Evolutionary conservation across 2,113 vertebrate genomes (phyloP).

Genomic region (Oreochromis aureus): DNA sequence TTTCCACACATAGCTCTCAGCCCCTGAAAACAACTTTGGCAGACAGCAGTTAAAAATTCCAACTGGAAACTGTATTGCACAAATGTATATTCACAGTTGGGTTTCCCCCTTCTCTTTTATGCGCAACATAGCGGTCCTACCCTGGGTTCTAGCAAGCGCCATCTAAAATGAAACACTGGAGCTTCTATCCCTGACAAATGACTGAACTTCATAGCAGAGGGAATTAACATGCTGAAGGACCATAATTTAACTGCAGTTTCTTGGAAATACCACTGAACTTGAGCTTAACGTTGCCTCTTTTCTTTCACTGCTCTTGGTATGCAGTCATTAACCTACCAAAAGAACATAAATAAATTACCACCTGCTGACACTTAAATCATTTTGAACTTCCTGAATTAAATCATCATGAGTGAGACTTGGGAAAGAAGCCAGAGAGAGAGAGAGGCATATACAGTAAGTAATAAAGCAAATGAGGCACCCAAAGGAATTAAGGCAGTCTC

Average conservation of each 20-base stretch:
- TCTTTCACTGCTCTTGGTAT: slow-evolving; percentile 5
- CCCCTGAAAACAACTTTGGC: slow-evolving; percentile 51
- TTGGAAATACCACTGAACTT: slow-evolving; percentile 36
- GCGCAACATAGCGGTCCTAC: slow-evolving; percentile 9
- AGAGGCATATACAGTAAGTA: background rate
- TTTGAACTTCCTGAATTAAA: slow-evolving; percentile 6
- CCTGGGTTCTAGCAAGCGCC: background rate
- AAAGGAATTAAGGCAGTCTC: slow-evolving; percentile 14
- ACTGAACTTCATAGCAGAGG: slow-evolving; percentile 20
- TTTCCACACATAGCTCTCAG: slow-evolving; percentile 42
- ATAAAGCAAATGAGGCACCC: slow-evolving; percentile 30
- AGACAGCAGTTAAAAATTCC: slow-evolving; percentile 24
- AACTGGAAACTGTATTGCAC: slow-evolving; percentile 27
- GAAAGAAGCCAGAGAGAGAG: background rate
- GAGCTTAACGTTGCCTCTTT: background rate
- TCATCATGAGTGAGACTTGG: background rate
- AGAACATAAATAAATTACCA: slow-evolving; percentile 59
- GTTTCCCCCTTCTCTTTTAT: background rate
- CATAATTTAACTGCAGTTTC: slow-evolving; percentile 40
- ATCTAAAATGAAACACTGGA: background rate
- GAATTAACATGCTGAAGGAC: slow-evolving; percentile 46
- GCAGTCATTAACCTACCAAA: slow-evolving; percentile 36
- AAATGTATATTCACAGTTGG: slow-evolving; percentile 24
- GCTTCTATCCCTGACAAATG: slow-evolving; percentile 15
- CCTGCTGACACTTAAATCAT: slow-evolving; percentile 41